phyloP scores from a whole-genome alignment of 2,113 vertebrate species.

The Condylura cristata region DNA sequence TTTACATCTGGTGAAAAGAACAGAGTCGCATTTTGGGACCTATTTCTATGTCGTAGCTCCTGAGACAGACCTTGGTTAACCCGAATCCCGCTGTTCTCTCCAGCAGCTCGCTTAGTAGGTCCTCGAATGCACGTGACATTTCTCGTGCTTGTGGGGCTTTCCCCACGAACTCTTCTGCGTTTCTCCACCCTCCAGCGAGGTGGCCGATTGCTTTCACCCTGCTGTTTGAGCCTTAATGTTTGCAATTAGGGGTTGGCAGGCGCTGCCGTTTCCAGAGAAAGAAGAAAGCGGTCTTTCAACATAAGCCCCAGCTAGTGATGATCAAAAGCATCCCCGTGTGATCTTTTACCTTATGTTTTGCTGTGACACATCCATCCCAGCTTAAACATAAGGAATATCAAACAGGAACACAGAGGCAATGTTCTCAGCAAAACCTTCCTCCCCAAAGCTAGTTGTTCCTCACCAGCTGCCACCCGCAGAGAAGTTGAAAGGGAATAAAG shows the following conservation, averaged over 20 bases:
- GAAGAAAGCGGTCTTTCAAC: background rate
- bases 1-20: background rate
- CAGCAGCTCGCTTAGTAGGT: background rate
- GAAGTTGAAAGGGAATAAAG: slow-evolving; percentile 71
- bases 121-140: background rate
- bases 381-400: slow-evolving; percentile 78
- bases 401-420: slow-evolving; percentile 71
- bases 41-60: background rate
- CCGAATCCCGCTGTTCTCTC: background rate
- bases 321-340: slow-evolving; percentile 5
- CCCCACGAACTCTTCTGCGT: background rate
- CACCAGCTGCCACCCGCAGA: slow-evolving; percentile 69
- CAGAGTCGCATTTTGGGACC: background rate
- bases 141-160: background rate
- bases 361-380: slow-evolving; percentile 63
- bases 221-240: background rate
- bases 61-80: background rate
- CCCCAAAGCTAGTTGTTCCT: slow-evolving; percentile 71
- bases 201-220: background rate
- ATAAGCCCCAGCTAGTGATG: background rate
- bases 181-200: slow-evolving; percentile 14
- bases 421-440: slow-evolving; percentile 73
- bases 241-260: background rate
- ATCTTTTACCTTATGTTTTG: slow-evolving; percentile 46
- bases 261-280: background rate